Evolutionary conservation across 2,888 invertebrate genomes (phyloP).

Genomic region (Athrips mouffetella): DNA sequence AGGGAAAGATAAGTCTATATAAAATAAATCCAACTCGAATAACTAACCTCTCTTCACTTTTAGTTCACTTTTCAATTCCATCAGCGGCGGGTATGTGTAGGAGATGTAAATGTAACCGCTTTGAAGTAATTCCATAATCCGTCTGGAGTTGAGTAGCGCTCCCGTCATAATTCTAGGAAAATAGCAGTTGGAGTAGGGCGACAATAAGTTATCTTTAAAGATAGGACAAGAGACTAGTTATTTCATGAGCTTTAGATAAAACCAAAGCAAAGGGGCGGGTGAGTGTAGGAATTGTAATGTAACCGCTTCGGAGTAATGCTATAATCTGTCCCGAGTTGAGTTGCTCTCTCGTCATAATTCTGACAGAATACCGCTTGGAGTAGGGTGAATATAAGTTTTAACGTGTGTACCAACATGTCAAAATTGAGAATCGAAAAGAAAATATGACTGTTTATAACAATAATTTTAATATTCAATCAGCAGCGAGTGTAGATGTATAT

Average conservation of each 20-base stretch:
- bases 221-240: no score
- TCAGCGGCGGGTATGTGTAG: neutral
- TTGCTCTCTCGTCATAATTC: constrained; percentile 41
- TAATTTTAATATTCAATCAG: neutral
- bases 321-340: constrained; percentile 46
- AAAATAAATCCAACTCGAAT: no score
- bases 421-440: no score
- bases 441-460: no score
- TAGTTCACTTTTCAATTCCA: no score
- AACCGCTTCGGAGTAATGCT: constrained; percentile 33
- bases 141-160: constrained; percentile 37
- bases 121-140: constrained; percentile 48
- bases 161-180: constrained; percentile 36
- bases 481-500: neutral
- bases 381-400: neutral
- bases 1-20: no score
- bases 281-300: constrained; percentile 3
- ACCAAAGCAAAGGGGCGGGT: neutral
- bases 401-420: no score
- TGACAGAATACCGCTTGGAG: constrained; percentile 7
- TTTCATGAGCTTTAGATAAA: no score
- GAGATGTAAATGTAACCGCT: constrained; percentile 4
- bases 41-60: no score
- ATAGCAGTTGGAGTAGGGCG: neutral
- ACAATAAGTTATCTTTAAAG: neutral